A percentile compares a stretch with the other conserved stretches of the same genome.
These are phyloP conservation scores for Cyrtodaria siliqua DNA, from an alignment of 2,888 invertebrate genomes.

Conservation along the genomic window DNA sequence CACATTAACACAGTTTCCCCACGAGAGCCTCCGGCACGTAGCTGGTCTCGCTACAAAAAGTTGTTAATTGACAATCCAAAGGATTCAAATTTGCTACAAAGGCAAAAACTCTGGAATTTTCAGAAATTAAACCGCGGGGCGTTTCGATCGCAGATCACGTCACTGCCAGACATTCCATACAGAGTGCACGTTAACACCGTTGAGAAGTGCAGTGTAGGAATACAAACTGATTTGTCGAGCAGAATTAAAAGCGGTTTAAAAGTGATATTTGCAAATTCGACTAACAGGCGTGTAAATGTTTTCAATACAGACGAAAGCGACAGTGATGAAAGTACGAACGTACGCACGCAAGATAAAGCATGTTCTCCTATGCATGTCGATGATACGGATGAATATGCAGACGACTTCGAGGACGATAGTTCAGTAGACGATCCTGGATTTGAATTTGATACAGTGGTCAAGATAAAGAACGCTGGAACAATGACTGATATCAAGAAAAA, in stretches of 20 bases:
- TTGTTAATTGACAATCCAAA: slow-evolving; percentile 60
- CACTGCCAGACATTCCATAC: slow-evolving; percentile 63
- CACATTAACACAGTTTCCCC: slow-evolving; percentile 44
- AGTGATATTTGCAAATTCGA: slow-evolving; percentile 52
- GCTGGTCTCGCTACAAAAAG: slow-evolving; percentile 57
- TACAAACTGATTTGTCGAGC: slow-evolving; percentile 37
- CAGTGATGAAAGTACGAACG: slow-evolving; percentile 10
- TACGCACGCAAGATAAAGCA: slow-evolving; percentile 13
- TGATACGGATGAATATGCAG: slow-evolving; percentile 23
- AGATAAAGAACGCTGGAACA: slow-evolving; percentile 51
- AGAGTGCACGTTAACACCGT: slow-evolving; percentile 42
- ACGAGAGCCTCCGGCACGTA: slow-evolving; percentile 49
- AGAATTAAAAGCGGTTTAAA: slow-evolving; percentile 25
- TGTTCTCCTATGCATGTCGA: slow-evolving; percentile 34
- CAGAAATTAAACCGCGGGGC: slow-evolving; percentile 63
- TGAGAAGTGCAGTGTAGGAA: slow-evolving; percentile 45
- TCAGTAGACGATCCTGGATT: slow-evolving; percentile 39
- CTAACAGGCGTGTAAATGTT: background rate
- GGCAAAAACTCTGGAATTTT: slow-evolving; percentile 64
- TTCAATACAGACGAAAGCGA: background rate
- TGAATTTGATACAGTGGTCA: slow-evolving; percentile 45
- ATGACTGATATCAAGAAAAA: slow-evolving; percentile 45
- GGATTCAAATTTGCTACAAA: slow-evolving; percentile 52
- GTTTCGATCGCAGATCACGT: slow-evolving; percentile 56
- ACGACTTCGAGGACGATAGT: slow-evolving; percentile 48